Conservation (phyloP, 2,888 invertebrate genomes). For the Odontocerum albicorne region DNA sequence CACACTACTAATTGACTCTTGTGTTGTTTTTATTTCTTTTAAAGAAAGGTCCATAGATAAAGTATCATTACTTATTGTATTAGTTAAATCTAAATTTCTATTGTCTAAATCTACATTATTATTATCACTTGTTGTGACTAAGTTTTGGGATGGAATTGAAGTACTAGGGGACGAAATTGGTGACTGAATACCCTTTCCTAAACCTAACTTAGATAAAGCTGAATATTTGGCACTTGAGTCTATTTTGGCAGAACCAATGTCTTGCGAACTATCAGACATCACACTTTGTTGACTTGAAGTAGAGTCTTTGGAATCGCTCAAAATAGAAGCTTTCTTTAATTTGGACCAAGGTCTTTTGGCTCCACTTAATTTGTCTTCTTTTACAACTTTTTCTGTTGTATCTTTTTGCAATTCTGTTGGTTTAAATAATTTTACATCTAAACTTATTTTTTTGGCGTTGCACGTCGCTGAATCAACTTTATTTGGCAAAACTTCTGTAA, state of each 20-base stretch:
- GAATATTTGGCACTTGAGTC: conserved; percentile 31
- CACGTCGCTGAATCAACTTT: conserved; percentile 41
- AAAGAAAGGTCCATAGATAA: conserved; percentile 7
- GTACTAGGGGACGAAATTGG: conserved; percentile 17
- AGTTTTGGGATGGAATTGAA: conserved; percentile 31
- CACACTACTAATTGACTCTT: conserved; percentile 33
- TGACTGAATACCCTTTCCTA: conserved; percentile 25
- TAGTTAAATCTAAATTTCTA: conserved; percentile 30
- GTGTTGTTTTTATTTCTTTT: conserved; percentile 22
- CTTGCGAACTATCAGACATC: conserved; percentile 22
- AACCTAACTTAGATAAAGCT: conserved; percentile 32
- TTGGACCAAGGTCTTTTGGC: conserved; percentile 74
- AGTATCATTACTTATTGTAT: conserved; percentile 13
- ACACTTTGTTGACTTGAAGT: conserved; percentile 21
- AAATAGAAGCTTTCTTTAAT: conserved; percentile 72
- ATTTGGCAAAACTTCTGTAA: conserved; percentile 39
- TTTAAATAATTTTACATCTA: conserved; percentile 46
- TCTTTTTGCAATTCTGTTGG: conserved; percentile 38
- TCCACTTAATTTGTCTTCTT: conserved; percentile 44
- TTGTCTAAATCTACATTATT: conserved; percentile 36
- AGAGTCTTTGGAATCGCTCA: conserved; percentile 46
- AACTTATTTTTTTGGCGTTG: conserved; percentile 40
- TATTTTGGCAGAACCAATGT: conserved; percentile 30
- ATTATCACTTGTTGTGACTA: conserved; percentile 32
- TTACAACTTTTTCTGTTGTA: conserved; percentile 40